These are phyloP conservation scores for Tangara arthus DNA, from an alignment of 2,797 vertebrate species.

Conservation along the genomic window DNA sequence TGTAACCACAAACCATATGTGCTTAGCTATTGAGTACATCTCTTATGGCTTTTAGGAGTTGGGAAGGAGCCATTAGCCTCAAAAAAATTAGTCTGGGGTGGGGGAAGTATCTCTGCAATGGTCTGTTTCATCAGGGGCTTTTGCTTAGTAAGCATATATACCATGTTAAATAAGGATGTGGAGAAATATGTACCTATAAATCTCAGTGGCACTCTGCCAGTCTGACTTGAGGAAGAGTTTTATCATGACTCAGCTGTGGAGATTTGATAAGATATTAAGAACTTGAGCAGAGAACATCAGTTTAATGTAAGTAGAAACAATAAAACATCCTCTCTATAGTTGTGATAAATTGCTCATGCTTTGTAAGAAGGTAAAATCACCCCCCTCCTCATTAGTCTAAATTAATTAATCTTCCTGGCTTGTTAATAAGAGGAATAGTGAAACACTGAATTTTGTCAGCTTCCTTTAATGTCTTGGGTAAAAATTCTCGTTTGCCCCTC, in stretches of 20 bases:
- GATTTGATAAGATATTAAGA: neutral
- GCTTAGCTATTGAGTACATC: neutral
- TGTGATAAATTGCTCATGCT: neutral
- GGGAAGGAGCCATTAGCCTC: neutral
- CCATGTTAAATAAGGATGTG: neutral
- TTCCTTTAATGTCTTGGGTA: neutral
- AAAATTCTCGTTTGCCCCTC: neutral
- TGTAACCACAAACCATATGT: slow-evolving; percentile 5
- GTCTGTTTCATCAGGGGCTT: neutral
- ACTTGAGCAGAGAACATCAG: neutral
- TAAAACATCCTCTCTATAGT: neutral
- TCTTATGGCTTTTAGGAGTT: neutral
- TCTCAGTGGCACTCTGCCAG: neutral
- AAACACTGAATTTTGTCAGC: neutral
- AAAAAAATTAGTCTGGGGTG: neutral
- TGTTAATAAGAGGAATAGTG: neutral
- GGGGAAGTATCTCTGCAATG: neutral
- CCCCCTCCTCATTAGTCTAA: neutral
- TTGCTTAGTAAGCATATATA: neutral
- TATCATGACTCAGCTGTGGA: neutral
- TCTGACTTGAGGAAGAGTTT: neutral
- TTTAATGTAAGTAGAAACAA: neutral
- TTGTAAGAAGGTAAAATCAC: neutral
- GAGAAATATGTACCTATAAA: neutral
- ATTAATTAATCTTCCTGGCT: neutral